Base-by-base conservation (phyloP, 2,888 invertebrate genomes). In the Muschampia plurimacula region DNA sequence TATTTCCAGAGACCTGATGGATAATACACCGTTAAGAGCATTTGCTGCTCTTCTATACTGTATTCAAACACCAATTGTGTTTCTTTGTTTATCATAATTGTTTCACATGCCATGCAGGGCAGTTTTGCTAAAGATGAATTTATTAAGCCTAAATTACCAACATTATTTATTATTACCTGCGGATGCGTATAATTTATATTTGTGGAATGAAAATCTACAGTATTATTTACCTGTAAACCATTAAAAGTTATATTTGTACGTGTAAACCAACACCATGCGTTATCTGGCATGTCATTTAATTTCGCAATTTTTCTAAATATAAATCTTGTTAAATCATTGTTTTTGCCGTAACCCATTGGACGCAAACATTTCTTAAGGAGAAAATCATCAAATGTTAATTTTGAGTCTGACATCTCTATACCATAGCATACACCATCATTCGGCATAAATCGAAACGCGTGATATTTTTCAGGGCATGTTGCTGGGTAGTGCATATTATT, bases 1-100 rank as follows among this genome's bases (percentile, higher is more conserved):
- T 93, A 87, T 74, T 91, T 91, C 95, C 95, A 95, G 69, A 96
- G 86, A 71, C 93, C 92, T 13, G 95, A 93, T 2, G 95, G 95
- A 77, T 89, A 93, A 80, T 96, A 96, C 55, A 96, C 89, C 8
- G 94, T 94, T 13, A 96, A 79, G 66, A 87, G 88, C 67, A 95
- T 83, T 57, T 82, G 83, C 52, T 89, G 86, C 66, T 86, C 84
- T 15, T 76, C 69, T 9, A 82, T 78, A 68, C 85, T 82, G 64
- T 88, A 93, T 77, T 92, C 90, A 78, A 93, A 87, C 64, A 83
- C 78, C 22, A 92, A 80, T 77, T 90, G 87, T 7, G 90, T 88
- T 77, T 89, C 81, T 64, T 80, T 81, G 71, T 84, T 85, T 44
- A 82, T 80, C 36, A 89, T 83, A 75, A 87, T 84, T 57, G 81